Evolutionary conservation across 2,113 vertebrate species (phyloP).

Genomic region (Illadopsis cleaveri): DNA sequence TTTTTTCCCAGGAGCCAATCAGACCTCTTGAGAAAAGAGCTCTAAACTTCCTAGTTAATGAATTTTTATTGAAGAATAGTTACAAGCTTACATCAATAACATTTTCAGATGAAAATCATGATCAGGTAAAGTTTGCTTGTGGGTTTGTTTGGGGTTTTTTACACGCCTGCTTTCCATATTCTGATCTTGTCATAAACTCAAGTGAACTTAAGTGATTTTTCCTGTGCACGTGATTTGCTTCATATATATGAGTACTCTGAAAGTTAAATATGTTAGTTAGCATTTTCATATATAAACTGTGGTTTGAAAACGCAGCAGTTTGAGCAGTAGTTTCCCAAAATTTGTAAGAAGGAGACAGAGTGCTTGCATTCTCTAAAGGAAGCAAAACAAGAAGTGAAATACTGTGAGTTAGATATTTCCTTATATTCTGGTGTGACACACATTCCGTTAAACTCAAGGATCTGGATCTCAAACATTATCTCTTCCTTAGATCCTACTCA

Average conservation of each 20-base stretch:
- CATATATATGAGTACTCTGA: not conserved
- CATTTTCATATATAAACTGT: not conserved
- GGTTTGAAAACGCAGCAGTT: not conserved
- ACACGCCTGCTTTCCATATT: not conserved
- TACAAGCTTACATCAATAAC: constrained; percentile 98
- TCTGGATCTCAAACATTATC: not conserved
- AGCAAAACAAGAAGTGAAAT: not conserved
- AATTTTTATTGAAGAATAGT: constrained; percentile 98
- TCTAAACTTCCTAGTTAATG: constrained; percentile 99
- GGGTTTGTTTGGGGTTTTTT: not conserved
- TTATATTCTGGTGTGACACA: not conserved
- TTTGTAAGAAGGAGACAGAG: not conserved
- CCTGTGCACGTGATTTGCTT: not conserved
- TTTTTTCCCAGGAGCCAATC: constrained; percentile 88
- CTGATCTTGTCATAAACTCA: not conserved
- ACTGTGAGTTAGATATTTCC: not conserved
- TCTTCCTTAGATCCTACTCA: not conserved
- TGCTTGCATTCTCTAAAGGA: not conserved
- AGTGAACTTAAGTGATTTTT: not conserved
- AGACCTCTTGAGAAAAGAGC: constrained; percentile 99
- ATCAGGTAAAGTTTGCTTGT: constrained; percentile 84
- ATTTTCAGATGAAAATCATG: constrained; percentile 99
- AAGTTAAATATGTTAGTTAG: not conserved
- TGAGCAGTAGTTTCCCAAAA: not conserved
- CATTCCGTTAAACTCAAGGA: not conserved